A percentile compares a stretch with the other conserved stretches of the same genome.
phyloP scores from a whole-genome alignment of 1,140 invertebrate species.

The Linepithema humile region DNA sequence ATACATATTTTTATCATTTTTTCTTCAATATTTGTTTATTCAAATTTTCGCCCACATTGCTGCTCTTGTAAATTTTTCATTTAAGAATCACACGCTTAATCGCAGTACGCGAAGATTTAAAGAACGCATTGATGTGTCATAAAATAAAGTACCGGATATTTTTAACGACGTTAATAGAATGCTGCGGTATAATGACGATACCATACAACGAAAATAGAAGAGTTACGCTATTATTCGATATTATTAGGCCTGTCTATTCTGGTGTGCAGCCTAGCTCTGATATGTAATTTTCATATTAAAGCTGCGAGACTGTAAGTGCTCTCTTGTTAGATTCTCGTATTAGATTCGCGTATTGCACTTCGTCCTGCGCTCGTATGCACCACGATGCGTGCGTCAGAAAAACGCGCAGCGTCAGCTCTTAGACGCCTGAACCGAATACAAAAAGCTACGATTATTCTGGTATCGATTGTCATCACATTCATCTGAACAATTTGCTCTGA shows the following conservation, averaged over 20 bases:
- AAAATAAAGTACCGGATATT: slow-evolving; percentile 3
- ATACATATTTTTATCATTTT: too few species aligned
- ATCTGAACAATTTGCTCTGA: not conserved
- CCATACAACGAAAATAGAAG: not conserved
- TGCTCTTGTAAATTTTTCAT: not conserved
- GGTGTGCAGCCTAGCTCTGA: not conserved
- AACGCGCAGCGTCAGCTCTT: not conserved
- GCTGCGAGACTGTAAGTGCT: too few species aligned
- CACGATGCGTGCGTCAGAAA: not conserved
- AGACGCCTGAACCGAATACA: not conserved
- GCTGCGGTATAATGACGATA: not conserved
- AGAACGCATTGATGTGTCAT: too few species aligned
- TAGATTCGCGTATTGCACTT: not conserved
- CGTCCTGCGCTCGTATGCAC: not conserved
- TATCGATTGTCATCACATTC: not conserved
- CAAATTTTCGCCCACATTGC: not conserved
- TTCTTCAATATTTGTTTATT: too few species aligned
- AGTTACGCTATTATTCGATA: slow-evolving; percentile 20
- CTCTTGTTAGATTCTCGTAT: too few species aligned
- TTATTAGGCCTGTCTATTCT: slow-evolving; percentile 30
- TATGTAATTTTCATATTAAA: slow-evolving; percentile 25
- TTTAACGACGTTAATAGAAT: not conserved
- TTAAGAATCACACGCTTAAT: not conserved
- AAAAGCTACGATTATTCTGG: not conserved
- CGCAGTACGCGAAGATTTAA: not conserved